Base-by-base conservation (phyloP, 2,888 invertebrate species). In the Lissocephala sabroskyi region DNA sequence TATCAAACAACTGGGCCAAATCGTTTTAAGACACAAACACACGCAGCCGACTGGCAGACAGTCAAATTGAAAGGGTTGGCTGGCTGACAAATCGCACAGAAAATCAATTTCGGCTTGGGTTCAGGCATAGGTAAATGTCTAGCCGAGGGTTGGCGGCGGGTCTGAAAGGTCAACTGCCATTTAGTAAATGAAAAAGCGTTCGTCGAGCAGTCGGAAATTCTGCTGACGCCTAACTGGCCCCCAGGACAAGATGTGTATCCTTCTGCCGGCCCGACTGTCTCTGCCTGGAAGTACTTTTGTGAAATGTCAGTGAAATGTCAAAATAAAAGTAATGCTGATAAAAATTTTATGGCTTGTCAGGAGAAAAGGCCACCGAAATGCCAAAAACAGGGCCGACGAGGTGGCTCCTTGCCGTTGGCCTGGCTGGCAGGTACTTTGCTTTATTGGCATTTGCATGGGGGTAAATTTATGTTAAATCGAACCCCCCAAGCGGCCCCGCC, bases 271-370 rank as follows among this genome's bases (percentile, higher is more conserved):
- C n/a, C n/a, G n/a, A n/a, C n/a, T n/a, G n/a, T n/a, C n/a, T n/a
- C n/a, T n/a, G n/a, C n/a, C n/a, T n/a, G n/a, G 47, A 39, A 62
- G 58, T 56, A 57, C 56, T 62, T 64, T 71, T 70, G 63, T 51
- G 55, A 64, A 76, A 71, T 76, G 74, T 76, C 79, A 76, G 74
- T 63, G 42, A 68, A 75, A 76, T 74, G 79, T 78, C 76, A 74
- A 74, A 78, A 78, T 78, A 77, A 78, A 76, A 68, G 66, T 68
- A 68, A 62, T 59, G 70, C 68, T 77, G 68, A 76, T 77, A 74
- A 78, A 76, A 63, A 62, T 75, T 78, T 71, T 77, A 77, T 78
- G 61, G 68, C 74, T 61, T 71, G 71, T 66, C 67, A 63, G 66
- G 16, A 13, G 16, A 35, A 13, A 53, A 7, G 7, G 7, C 23